Conservation (phyloP, 2,888 invertebrate genomes). For the Leptinotarsa juncta region DNA sequence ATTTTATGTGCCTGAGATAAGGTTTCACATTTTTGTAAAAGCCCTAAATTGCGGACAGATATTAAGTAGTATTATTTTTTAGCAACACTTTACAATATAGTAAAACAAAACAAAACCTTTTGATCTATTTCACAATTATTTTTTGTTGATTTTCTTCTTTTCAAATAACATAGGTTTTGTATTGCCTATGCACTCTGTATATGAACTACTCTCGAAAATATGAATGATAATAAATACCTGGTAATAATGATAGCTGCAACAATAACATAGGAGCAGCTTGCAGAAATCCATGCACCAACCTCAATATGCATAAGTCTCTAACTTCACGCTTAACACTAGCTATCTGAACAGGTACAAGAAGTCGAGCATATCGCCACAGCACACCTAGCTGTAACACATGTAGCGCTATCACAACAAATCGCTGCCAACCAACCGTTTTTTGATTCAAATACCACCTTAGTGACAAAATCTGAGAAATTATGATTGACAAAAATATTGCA, state of each 20-base stretch:
- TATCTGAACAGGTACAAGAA: constrained; percentile 86
- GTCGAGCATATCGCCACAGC: constrained; percentile 84
- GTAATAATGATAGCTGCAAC: constrained; percentile 81
- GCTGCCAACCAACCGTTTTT: constrained; percentile 64
- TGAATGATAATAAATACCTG: constrained; percentile 44
- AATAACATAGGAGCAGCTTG: constrained; percentile 90
- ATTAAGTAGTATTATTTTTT: too few species aligned
- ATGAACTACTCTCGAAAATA: background rate
- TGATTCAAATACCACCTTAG: constrained; percentile 71
- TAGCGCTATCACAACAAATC: constrained; percentile 70
- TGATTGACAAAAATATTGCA: constrained; percentile 78
- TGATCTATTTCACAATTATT: too few species aligned
- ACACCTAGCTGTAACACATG: constrained; percentile 80
- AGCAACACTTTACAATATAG: too few species aligned
- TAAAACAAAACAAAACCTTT: too few species aligned
- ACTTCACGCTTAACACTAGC: constrained; percentile 87
- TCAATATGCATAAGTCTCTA: constrained; percentile 78
- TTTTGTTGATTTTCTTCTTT: too few species aligned
- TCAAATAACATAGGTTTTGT: too few species aligned
- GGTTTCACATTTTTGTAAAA: too few species aligned
- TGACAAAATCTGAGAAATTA: constrained; percentile 82
- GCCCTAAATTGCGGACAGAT: too few species aligned
- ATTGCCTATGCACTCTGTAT: too few species aligned
- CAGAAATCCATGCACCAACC: constrained; percentile 88
- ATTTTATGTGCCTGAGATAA: too few species aligned